Evolutionary conservation across 2,113 vertebrate genomes (phyloP).

Genomic region (Gulo gulo): DNA sequence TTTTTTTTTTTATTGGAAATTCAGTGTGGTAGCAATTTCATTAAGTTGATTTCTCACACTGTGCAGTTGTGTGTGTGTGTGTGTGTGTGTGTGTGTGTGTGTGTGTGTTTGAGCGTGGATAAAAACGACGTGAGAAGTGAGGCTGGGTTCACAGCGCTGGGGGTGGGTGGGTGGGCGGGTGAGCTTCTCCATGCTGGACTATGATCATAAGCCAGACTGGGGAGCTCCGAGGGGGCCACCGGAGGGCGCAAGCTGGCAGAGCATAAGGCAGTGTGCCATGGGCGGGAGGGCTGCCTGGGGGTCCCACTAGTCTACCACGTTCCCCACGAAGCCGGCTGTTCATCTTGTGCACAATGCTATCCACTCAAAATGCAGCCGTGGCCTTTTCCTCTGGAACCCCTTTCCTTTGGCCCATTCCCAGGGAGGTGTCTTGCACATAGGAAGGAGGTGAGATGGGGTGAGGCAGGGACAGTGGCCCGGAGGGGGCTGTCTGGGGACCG

Average conservation of each 20-base stretch:
- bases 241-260: rapidly evolving
- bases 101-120: not conserved
- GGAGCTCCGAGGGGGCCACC: not conserved
- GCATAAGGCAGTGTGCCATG: rapidly evolving
- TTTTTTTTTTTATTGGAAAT: not conserved
- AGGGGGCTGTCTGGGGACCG: no score
- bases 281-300: not conserved
- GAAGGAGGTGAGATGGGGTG: not conserved
- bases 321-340: not conserved
- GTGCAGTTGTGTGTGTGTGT: not conserved
- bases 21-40: not conserved
- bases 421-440: not conserved
- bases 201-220: not conserved
- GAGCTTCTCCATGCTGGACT: not conserved
- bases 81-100: not conserved
- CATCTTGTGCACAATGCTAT: no score
- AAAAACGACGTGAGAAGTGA: not conserved
- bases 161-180: rapidly evolving
- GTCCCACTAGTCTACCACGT: not conserved
- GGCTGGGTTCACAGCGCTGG: not conserved
- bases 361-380: not conserved
- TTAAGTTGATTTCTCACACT: not conserved
- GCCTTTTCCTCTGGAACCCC: not conserved
- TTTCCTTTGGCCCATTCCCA: not conserved
- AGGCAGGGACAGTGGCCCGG: not conserved